Evolutionary conservation across 2,113 vertebrate species (phyloP), one percentile per base, ranked within the genome.

Genomic region (Pongo abelii): DNA sequence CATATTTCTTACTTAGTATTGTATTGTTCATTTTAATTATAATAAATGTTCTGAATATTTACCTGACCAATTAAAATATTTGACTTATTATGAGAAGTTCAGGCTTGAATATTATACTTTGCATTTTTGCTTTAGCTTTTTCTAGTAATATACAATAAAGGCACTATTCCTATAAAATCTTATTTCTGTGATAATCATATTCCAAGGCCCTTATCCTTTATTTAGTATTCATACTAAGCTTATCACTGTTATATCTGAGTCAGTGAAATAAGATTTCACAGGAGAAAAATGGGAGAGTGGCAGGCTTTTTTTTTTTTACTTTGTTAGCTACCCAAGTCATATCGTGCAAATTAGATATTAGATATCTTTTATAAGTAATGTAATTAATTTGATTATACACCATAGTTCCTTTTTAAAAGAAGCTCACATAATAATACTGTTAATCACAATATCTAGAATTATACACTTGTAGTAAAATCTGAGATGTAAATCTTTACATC

Each of bases 11-110:
- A 70, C 27, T 67, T 87, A 55, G 14, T 74, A 79, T 90, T 80
- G 4, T 93, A 13, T 84, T 50, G 80, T 64, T 94, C 93, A 72
- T 43, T 94, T 91, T 96, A 89, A 87, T 88, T 86, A 75, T 72
- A 83, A 69, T 86, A 74, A 81, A 69, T 79, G 14, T 85, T 50
- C 4, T 94, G 38, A 93, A 72, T 38, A 80, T 59, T 87, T 87
- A 50, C 70, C 32, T 84, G 38, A n/a, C 50, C 48, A 95, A 75
- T 96, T 77, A 90, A 94, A 94, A 96, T 93, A 79, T 55, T 95
- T 92, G 27, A 35, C 2, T 72, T 64, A 61, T 74, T 93, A 91
- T 88, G 55, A 96, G 40, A 87, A 96, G 2, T 59, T 67, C 22
- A 85, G 12, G 38, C 30, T 86, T 89, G 61, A 87, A 75, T 96